Evolutionary conservation across 2,888 invertebrate genomes (phyloP), one percentile per base, ranked within the genome.

Genomic region (Mesopsocus fuscifrons): DNA sequence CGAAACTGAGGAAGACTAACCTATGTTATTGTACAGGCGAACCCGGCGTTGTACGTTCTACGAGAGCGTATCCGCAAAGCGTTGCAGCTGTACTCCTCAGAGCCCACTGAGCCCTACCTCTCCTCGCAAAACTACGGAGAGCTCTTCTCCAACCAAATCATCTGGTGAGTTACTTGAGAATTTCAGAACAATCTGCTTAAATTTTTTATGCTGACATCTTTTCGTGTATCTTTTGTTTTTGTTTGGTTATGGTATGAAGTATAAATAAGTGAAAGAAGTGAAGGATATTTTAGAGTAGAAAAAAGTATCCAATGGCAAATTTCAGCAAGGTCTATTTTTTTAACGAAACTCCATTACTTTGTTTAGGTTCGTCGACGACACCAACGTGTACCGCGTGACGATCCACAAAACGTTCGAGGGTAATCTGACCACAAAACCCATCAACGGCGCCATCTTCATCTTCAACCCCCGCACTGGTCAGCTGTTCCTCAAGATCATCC

Each of bases 331-430:
- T n/a, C n/a, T n/a, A n/a, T n/a, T n/a, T n/a, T n/a, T n/a, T n/a
- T n/a, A n/a, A n/a, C n/a, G n/a, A n/a, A n/a, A n/a, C n/a, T n/a
- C n/a, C n/a, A n/a, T n/a, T n/a, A n/a, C n/a, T n/a, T 23, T 6
- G 11, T 26, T 5, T 42, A 70, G 69, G 71, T 98, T 98, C 63
- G 97, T 98, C 9, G 98, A 98, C 57, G 98, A 99, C 60, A 99
- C 98, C 0, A 98, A 98, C 60, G 98, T 99, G 20, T 98, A 98
- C 65, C 75, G 98, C 49, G 98, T 99, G 18, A 98, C 98, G 1
- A 98, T 98, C 55, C 98, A 98, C 69, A 98, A 98, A 68, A 99
- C 98, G 0, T 98, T 99, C 62, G 98, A 98, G 60, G 98, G 98
- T 43, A 95, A 95, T 60, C 69, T 99, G 58, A 99, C 98, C 0